Evolutionary conservation across 2,797 vertebrate genomes (phyloP).

Genomic region (Cichlasoma orientale): DNA sequence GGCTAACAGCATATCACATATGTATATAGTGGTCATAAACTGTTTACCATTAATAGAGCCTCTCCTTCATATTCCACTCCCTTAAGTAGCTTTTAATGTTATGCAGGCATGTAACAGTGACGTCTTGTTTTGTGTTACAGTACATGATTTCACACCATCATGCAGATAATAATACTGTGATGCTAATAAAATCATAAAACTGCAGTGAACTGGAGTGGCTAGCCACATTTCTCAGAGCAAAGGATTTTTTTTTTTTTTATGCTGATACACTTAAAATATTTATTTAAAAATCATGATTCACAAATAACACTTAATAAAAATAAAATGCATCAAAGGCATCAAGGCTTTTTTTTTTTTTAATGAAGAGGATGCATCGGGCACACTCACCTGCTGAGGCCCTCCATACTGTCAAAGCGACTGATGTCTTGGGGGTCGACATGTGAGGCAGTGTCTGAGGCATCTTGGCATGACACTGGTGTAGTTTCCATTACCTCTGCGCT

Average conservation of each 20-base stretch:
- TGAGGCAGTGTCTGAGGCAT: neutral
- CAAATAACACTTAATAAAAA: neutral
- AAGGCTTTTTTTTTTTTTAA: neutral
- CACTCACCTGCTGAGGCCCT: conserved; percentile 83
- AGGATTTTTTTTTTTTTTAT: neutral
- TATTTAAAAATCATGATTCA: neutral
- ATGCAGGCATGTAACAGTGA: neutral
- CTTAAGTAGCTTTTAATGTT: neutral
- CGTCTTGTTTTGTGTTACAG: neutral
- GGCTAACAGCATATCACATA: conserved; percentile 22
- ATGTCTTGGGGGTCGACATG: conserved; percentile 14
- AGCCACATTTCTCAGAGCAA: neutral
- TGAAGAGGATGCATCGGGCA: neutral
- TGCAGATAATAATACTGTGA: conserved; percentile 26
- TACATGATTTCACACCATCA: conserved; percentile 8
- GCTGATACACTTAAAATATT: neutral
- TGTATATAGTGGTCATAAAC: conserved; percentile 48
- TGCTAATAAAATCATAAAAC: conserved; percentile 10
- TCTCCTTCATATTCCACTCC: neutral
- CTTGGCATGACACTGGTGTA: conserved; percentile 15
- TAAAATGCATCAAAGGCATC: neutral
- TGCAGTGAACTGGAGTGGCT: neutral
- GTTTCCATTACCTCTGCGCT: conserved; percentile 73
- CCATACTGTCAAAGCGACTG: conserved; percentile 59
- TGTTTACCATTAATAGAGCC: conserved; percentile 15